phyloP scores from a whole-genome alignment of 2,797 vertebrate genomes.

The Enteromius trimaculatus region DNA sequence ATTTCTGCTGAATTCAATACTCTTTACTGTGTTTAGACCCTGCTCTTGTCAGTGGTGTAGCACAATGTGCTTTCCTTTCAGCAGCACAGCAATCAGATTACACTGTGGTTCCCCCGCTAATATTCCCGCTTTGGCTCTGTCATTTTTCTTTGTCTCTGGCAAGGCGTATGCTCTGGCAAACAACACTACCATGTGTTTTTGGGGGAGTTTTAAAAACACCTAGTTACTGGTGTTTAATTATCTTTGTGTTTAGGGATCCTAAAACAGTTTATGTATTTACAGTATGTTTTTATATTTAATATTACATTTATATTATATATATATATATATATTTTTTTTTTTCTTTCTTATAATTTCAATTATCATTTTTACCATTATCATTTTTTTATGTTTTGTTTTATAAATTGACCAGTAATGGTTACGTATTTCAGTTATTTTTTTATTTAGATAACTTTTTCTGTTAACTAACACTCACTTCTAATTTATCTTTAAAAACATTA shows the following conservation, averaged over 20 bases:
- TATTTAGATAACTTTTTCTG: background rate
- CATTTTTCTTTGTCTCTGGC: conserved; percentile 50
- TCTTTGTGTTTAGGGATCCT: background rate
- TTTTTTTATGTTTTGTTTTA: no score
- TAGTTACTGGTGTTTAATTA: background rate
- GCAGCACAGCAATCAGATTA: conserved; percentile 63
- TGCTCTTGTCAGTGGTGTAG: conserved; percentile 53
- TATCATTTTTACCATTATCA: no score
- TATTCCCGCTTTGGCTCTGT: conserved; percentile 54
- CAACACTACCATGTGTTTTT: background rate
- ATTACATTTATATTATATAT: no score
- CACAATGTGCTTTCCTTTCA: conserved; percentile 57
- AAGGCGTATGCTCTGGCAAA: conserved; percentile 37
- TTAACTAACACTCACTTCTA: background rate
- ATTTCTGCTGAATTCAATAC: conserved; percentile 37
- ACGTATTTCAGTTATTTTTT: background rate
- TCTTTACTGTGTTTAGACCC: conserved; percentile 45
- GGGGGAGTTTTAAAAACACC: background rate
- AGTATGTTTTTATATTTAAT: background rate
- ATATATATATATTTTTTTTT: background rate
- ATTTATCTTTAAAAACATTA: background rate
- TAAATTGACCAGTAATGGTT: no score
- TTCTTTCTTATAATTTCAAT: background rate
- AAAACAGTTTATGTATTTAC: conserved; percentile 10
- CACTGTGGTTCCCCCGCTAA: conserved; percentile 54